phyloP scores from a whole-genome alignment of 1,140 invertebrate genomes.

The Pseudomyrmex dendroicus region DNA sequence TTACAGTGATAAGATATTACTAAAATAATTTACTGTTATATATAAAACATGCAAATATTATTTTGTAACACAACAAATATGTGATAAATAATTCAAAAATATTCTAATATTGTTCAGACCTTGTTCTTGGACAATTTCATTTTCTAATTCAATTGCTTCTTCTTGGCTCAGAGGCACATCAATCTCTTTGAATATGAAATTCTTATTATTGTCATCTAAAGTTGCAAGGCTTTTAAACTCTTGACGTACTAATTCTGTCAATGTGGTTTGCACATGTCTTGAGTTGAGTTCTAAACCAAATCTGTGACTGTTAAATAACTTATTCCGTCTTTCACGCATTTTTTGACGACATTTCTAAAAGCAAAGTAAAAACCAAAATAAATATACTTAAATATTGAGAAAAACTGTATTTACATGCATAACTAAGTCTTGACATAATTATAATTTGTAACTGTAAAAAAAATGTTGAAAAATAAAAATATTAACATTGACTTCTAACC shows the following conservation, averaged over 20 bases:
- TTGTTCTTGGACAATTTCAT: slow-evolving; percentile 71
- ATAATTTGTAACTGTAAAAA: not conserved
- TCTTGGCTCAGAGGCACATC: slow-evolving; percentile 65
- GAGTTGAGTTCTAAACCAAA: slow-evolving; percentile 51
- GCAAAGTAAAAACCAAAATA: not conserved
- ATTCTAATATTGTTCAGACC: slow-evolving; percentile 50
- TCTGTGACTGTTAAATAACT: slow-evolving; percentile 78
- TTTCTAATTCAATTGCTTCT: slow-evolving; percentile 71
- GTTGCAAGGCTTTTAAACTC: slow-evolving; percentile 73
- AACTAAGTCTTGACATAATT: not conserved
- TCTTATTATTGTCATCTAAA: slow-evolving; percentile 50
- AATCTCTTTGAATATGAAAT: slow-evolving; percentile 26
- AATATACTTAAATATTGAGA: not conserved
- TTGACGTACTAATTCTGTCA: slow-evolving; percentile 74
- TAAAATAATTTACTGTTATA: no score
- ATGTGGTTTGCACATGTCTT: slow-evolving; percentile 62
- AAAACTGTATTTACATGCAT: no score
- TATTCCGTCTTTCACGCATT: slow-evolving; percentile 79
- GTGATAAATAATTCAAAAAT: not conserved
- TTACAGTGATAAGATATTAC: not conserved
- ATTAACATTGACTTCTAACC: slow-evolving; percentile 74
- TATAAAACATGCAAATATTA: no score
- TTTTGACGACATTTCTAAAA: slow-evolving; percentile 78
- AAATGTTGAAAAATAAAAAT: not conserved
- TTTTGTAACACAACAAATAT: slow-evolving; percentile 12